Evolutionary conservation across 1,140 invertebrate species (phyloP), one percentile per base, ranked within the genome.

Genomic region (Diprion similis): DNA sequence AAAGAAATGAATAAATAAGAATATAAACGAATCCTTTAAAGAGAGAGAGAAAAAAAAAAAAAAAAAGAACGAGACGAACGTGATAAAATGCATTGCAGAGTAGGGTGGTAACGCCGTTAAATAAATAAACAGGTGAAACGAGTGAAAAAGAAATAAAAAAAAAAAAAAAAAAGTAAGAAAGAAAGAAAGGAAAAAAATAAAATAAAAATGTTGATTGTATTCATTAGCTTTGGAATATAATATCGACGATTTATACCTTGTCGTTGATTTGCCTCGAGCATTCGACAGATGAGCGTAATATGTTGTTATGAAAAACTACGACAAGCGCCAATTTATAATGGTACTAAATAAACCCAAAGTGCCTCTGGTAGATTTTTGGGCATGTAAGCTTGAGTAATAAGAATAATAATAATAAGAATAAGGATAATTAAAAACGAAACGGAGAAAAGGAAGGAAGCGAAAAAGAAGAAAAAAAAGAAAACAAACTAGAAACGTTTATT

Each of bases 321-420:
- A 75, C 68, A 68, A 75, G 84, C 84, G 82, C 83, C 83, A 83
- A 86, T 81, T 84, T 85, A 79, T 83, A 86, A 88, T 87, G 87
- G 87, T 88, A 88, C 87, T 88, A 88, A 59, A 88, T 86, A 86
- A 86, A 86, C 84, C 85, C 86, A 86, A 88, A 87, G 86, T 88
- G 86, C 86, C 86, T 88, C 85, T 87, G 84, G 85, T 88, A 88
- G 86, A 87, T 87, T 87, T 87, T 88, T 87, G 85, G 86, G 85
- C 84, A 87, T 59, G n/a, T 87, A 86, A 87, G 84, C 84, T 87
- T 86, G 83, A 86, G 81, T 84, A 86, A 86, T 84, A 83, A 83
- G 85, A 83, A 81, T 78, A 81, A 81, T 76, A 77, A 70, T 81
- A 80, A 80, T 77, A 80, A 81, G 79, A 82, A 77, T 75, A 78